Conservation (phyloP, 2,888 invertebrate genomes). For the Diaperis boleti region DNA sequence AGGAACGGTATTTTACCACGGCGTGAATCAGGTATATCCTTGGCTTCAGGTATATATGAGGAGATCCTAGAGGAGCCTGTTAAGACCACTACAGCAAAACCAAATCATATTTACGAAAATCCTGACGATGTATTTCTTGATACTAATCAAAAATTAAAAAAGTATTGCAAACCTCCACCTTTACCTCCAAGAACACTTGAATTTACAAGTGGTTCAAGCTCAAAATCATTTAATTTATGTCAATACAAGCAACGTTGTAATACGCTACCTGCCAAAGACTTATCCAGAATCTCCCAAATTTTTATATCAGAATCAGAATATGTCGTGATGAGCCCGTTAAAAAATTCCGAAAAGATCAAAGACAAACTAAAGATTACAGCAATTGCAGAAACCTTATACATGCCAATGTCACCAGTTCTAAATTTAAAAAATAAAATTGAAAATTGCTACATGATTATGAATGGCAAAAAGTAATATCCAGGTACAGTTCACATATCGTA, state of each 20-base stretch:
- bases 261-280: conserved; percentile 62
- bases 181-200: conserved; percentile 65
- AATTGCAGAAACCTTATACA: conserved; percentile 56
- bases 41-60: conserved; percentile 77
- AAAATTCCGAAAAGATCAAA: conserved; percentile 40
- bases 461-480: conserved; percentile 49
- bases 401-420: conserved; percentile 61
- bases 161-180: conserved; percentile 62
- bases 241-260: conserved; percentile 59
- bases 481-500: conserved; percentile 9
- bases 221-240: conserved; percentile 2
- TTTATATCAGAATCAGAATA: conserved; percentile 60
- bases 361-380: conserved; percentile 48
- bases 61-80: conserved; percentile 71
- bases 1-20: conserved; percentile 59
- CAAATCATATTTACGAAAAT: conserved; percentile 64
- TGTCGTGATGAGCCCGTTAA: conserved; percentile 62
- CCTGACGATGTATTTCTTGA: conserved; percentile 63
- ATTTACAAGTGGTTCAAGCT: not conserved
- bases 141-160: conserved; percentile 48
- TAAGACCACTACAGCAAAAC: conserved; percentile 18
- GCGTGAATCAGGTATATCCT: conserved; percentile 71
- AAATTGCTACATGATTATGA: conserved; percentile 61
- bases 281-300: conserved; percentile 60
- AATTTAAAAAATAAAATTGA: conserved; percentile 55